These are phyloP conservation scores for Coreius guichenoti DNA, from an alignment of 2,797 vertebrate species.

Conservation along the genomic window DNA sequence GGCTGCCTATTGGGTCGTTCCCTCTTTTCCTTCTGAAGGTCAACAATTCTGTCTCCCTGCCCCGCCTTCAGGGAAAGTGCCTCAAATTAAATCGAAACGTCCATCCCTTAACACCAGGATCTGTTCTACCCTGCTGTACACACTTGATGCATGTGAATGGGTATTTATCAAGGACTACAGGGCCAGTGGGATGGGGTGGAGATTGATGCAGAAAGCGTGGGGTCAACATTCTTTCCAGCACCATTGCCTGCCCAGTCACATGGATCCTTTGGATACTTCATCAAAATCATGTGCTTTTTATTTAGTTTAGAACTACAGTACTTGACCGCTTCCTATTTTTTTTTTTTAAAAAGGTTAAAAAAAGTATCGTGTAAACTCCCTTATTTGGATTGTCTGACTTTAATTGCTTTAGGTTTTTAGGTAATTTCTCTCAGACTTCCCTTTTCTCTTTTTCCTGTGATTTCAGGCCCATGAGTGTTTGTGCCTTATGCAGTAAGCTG, in stretches of 20 bases:
- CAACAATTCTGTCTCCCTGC: constrained; percentile 57
- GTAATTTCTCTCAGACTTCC: background rate
- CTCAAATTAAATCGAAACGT: constrained; percentile 50
- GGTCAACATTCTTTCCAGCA: constrained; percentile 16
- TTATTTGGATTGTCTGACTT: background rate
- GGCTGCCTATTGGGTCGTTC: constrained; percentile 51
- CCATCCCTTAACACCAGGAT: constrained; percentile 46
- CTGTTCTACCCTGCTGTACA: constrained; percentile 30
- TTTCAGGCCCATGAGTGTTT: constrained; percentile 4
- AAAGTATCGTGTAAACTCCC: background rate
- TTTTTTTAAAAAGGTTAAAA: background rate
- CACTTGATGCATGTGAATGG: constrained; percentile 26
- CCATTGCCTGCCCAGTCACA: constrained; percentile 30
- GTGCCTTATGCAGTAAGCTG: background rate
- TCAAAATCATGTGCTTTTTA: constrained; percentile 45
- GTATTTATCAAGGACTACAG: constrained; percentile 3
- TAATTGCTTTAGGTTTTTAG: constrained; percentile 18
- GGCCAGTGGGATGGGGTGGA: constrained; percentile 10
- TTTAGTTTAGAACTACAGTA: constrained; percentile 38
- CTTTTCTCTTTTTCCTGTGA: background rate
- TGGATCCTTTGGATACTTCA: constrained; percentile 24
- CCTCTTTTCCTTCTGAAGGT: constrained; percentile 59
- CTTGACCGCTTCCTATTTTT: background rate
- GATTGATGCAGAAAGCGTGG: constrained; percentile 17
- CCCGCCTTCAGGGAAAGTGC: constrained; percentile 48